Evolutionary conservation across 64 coral and sea anemone genomes (phyloP).

Genomic region (Actinia tenebrosa): DNA sequence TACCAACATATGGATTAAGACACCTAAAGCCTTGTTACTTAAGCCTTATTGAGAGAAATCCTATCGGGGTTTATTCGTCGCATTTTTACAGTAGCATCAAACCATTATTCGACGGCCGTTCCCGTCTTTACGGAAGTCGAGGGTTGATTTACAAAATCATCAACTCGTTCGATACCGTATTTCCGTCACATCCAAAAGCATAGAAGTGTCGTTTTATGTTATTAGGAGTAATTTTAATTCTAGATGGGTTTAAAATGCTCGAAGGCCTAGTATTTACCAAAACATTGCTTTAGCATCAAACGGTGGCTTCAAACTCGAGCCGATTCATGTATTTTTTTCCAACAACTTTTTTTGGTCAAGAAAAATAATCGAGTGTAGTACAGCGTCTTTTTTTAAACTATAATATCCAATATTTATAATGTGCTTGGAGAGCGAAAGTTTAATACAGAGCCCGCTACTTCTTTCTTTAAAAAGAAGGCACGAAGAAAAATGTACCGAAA

Average conservation of each 20-base stretch:
- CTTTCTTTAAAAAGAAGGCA: neutral
- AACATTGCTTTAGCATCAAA: neutral
- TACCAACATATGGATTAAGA: neutral
- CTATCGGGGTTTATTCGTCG: neutral
- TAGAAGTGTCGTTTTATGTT: constrained; percentile 6
- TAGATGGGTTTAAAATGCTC: constrained; percentile 8
- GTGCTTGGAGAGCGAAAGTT: too few relatives aligned
- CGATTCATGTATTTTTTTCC: too few relatives aligned
- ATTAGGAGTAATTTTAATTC: constrained; percentile 8
- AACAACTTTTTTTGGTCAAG: too few relatives aligned
- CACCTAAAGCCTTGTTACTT: neutral
- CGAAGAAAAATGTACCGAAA: neutral
- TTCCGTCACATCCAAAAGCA: neutral
- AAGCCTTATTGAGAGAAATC: neutral
- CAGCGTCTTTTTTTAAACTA: too few relatives aligned
- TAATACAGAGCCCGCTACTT: neutral
- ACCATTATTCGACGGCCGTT: neutral
- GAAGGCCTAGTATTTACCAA: neutral
- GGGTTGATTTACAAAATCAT: neutral
- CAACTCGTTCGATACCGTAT: neutral
- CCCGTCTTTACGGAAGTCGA: neutral
- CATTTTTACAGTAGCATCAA: neutral
- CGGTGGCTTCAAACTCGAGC: neutral
- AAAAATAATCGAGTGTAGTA: too few relatives aligned
- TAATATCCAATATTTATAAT: too few relatives aligned